phyloP scores from a whole-genome alignment of 2,888 invertebrate species.

The Eilema sororculum region DNA sequence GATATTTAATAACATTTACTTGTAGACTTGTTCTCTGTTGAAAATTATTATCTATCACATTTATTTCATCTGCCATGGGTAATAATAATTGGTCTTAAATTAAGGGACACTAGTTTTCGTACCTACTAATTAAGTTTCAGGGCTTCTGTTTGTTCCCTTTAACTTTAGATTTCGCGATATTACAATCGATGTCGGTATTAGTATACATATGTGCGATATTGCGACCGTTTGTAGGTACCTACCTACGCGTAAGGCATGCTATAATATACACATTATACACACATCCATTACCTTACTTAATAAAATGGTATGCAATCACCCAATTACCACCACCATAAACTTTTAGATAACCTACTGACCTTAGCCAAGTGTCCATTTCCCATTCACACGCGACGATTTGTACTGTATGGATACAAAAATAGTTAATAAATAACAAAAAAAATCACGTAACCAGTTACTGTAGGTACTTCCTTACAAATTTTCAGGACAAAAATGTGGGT shows the following conservation, averaged over 20 bases:
- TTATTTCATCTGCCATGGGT: too few species aligned
- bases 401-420: conserved; percentile 64
- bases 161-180: too few species aligned
- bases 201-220: too few species aligned
- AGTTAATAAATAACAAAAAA: conserved; percentile 43
- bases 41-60: not conserved
- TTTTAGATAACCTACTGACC: conserved; percentile 64
- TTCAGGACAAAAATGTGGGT: too few species aligned
- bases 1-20: not conserved
- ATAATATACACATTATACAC: not conserved
- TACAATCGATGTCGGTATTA: too few species aligned
- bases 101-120: too few species aligned
- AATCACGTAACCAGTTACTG: not conserved
- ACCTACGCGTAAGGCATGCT: too few species aligned
- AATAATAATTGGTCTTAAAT: too few species aligned
- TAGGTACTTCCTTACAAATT: not conserved
- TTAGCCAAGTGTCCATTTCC: conserved; percentile 63
- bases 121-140: too few species aligned
- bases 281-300: conserved; percentile 29
- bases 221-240: too few species aligned
- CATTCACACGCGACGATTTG: conserved; percentile 66
- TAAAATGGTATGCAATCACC: conserved; percentile 16
- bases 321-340: conserved; percentile 60
- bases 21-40: not conserved
- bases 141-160: too few species aligned